Base-by-base conservation (phyloP, 2,113 vertebrate species). In the Paramisgurnus dabryanus region DNA sequence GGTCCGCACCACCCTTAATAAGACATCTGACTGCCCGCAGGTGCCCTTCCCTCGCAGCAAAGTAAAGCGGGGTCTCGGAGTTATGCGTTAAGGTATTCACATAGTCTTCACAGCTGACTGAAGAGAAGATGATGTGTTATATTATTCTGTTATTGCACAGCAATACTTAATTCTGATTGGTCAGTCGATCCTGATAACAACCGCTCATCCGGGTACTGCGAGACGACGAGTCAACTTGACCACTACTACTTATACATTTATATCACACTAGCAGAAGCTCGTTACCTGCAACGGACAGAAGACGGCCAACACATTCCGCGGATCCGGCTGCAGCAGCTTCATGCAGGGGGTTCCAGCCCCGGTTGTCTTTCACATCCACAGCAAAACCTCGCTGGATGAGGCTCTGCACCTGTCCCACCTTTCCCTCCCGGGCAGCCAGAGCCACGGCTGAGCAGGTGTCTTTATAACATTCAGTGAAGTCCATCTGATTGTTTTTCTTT, bases 271-370 rank as follows among this genome's bases (percentile, higher is more conserved):
- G 88, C 87, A 95, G 93, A 94, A 88, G 89, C 34, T 68, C 58
- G 5, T 86, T 84, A 97, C 89, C 83, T 0, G 69, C 84, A 12
- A 89, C 84, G 40, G 82, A 53, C 18, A 93, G 4, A 0, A 98
- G 89, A 2, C 96, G 87, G 76, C 76, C 91, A 80, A 95, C 91
- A 78, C 97, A 98, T 6, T 86, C 90, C 1, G 67, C 45, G 0
- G 90, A 91, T n/a, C 95, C 94, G 11, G 91, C 90, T 0, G 94
- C 95, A 0, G 96, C 94, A 0, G 96, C 96, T 88, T 99, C 96
- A 0, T 99, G 98, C 80, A 98, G 90, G 0, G 97, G 91, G 81
- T 89, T 89, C 97, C 96, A 99, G 2, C 97, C 95, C n/a, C 98
- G 94, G 91, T 98, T 99, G 87, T 99, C 97, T 0, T 92, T 89